Evolutionary conservation across 2,888 invertebrate species (phyloP).

Genomic region (Lasioglossum vierecki): DNA sequence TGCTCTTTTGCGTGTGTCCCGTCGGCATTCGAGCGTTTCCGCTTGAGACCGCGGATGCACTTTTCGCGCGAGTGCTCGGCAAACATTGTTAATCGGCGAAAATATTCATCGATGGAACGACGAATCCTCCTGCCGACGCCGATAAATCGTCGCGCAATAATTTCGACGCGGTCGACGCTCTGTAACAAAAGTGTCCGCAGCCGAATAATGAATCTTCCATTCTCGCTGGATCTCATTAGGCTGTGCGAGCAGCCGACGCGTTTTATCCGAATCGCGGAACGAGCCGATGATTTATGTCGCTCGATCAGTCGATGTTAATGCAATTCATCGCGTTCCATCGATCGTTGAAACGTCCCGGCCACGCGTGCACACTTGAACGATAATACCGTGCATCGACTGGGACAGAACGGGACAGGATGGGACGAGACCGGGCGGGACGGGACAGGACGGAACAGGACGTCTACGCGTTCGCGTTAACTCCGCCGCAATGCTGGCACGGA

Average conservation of each 20-base stretch:
- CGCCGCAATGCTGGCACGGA: neutral
- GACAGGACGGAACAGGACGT: neutral
- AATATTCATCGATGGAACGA: slow-evolving; percentile 28
- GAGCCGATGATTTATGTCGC: slow-evolving; percentile 58
- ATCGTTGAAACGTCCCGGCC: slow-evolving; percentile 34
- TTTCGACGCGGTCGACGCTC: slow-evolving; percentile 22
- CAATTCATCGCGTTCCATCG: slow-evolving; percentile 54
- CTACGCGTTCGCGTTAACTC: neutral
- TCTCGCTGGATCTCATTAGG: slow-evolving; percentile 67
- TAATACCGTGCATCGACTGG: neutral
- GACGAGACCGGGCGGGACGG: neutral
- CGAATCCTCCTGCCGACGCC: slow-evolving; percentile 12
- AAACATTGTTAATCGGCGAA: slow-evolving; percentile 31
- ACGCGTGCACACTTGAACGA: slow-evolving; percentile 32
- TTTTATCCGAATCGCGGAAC: slow-evolving; percentile 54
- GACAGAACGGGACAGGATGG: neutral
- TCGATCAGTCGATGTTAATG: slow-evolving; percentile 57
- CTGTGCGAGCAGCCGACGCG: slow-evolving; percentile 39
- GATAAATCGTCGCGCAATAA: slow-evolving; percentile 46
- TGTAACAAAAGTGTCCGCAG: slow-evolving; percentile 45
- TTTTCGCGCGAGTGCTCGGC: slow-evolving; percentile 30
- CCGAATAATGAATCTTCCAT: slow-evolving; percentile 57
- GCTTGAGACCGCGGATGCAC: neutral
- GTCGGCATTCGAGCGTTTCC: neutral
- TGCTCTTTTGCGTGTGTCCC: neutral